These are phyloP conservation scores for Balanococcus diminutus DNA, from an alignment of 2,888 invertebrate species.

Conservation along the genomic window DNA sequence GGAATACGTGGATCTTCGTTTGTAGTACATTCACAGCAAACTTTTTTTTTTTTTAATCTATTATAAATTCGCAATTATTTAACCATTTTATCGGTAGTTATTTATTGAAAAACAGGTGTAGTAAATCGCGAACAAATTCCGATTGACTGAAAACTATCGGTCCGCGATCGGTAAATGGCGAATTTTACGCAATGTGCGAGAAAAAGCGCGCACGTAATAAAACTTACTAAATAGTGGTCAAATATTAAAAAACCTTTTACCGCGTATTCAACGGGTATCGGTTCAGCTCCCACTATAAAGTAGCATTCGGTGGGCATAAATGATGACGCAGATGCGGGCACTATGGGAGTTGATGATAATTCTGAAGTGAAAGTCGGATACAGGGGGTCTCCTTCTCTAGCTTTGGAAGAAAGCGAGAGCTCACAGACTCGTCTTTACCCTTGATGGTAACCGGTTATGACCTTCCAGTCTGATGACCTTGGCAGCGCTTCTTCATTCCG, in stretches of 20 bases:
- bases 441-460: conserved; percentile 51
- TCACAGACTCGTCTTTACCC: conserved; percentile 39
- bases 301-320: conserved; percentile 15
- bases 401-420: conserved; percentile 49
- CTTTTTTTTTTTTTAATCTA: too few relatives aligned
- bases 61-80: not conserved
- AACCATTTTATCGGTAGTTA: not conserved
- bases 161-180: not conserved
- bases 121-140: not conserved
- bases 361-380: conserved; percentile 47
- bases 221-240: not conserved
- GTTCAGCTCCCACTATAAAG: conserved; percentile 43
- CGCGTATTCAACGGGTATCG: not conserved
- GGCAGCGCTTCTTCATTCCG: conserved; percentile 48
- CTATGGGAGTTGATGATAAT: conserved; percentile 1
- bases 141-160: not conserved
- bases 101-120: too few relatives aligned
- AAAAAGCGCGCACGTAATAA: conserved; percentile 11
- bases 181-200: not conserved
- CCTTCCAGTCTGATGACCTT: conserved; percentile 53
- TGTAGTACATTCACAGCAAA: not conserved
- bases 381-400: conserved; percentile 37
- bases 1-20: not conserved
- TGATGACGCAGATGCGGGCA: conserved; percentile 31
- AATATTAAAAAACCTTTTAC: conserved; percentile 8